These are phyloP conservation scores for Brachionus manjavacas DNA, from an alignment of 1,140 invertebrate species.

Conservation along the genomic window DNA sequence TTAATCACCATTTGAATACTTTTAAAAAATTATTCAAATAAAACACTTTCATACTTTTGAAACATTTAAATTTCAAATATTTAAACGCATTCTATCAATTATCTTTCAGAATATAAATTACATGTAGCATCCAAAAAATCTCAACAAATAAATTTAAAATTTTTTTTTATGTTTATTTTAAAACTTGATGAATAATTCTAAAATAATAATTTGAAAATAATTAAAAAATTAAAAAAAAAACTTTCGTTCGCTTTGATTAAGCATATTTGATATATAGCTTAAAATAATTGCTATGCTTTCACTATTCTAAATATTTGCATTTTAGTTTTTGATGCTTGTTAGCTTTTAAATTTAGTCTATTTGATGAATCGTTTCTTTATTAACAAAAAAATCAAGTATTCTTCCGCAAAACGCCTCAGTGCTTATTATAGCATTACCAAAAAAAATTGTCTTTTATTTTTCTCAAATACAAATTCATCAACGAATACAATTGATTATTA, in stretches of 20 bases:
- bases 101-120: not conserved
- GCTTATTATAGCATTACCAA: not conserved
- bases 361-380: not conserved
- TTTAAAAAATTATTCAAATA: not conserved
- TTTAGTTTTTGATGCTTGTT: not conserved
- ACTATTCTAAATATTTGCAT: not conserved
- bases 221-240: not conserved
- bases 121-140: not conserved
- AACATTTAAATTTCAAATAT: not conserved
- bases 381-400: not conserved
- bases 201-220: not conserved
- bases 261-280: not conserved
- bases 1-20: not conserved
- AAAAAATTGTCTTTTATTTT: not conserved
- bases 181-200: not conserved
- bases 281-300: not conserved
- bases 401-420: not conserved
- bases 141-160: not conserved
- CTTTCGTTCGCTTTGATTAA: not conserved
- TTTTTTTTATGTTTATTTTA: not conserved
- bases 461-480: no score
- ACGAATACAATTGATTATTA: no score
- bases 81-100: not conserved
- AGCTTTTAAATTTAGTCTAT: not conserved
- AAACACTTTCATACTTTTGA: not conserved